These are phyloP conservation scores for Pachydiplax longipennis DNA, from an alignment of 2,888 invertebrate species.

Conservation along the genomic window DNA sequence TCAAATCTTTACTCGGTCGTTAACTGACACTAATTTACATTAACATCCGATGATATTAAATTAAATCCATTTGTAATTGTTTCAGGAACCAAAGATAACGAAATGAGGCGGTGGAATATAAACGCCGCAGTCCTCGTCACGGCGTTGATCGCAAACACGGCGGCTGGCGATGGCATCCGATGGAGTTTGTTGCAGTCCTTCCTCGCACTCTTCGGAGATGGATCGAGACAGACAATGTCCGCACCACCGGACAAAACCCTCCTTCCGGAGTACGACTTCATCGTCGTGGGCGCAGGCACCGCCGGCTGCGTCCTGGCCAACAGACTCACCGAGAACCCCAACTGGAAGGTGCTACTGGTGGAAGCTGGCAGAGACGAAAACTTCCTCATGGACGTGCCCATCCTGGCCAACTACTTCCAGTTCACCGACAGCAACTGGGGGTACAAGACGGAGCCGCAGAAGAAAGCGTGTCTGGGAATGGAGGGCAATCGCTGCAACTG, in stretches of 20 bases:
- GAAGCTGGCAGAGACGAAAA: conserved; percentile 77
- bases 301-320: conserved; percentile 65
- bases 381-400: conserved; percentile 76
- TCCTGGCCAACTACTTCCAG: conserved; percentile 76
- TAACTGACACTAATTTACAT: too few relatives aligned
- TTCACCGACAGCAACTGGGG: conserved; percentile 72
- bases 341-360: conserved; percentile 73
- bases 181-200: conserved; percentile 46
- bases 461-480: conserved; percentile 59
- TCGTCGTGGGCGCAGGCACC: conserved; percentile 66
- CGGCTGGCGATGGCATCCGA: not conserved
- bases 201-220: conserved; percentile 30
- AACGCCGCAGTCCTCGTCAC: not conserved
- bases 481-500: conserved; percentile 65
- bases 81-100: not conserved
- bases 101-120: not conserved
- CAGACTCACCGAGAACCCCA: conserved; percentile 63
- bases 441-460: conserved; percentile 61
- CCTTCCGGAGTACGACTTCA: conserved; percentile 62
- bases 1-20: too few relatives aligned
- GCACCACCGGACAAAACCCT: conserved; percentile 64
- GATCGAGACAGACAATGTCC: conserved; percentile 59
- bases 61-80: not conserved
- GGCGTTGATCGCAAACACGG: not conserved
- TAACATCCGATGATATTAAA: too few relatives aligned